phyloP scores from a whole-genome alignment of 2,113 vertebrate species.

The Laticauda laticaudata region DNA sequence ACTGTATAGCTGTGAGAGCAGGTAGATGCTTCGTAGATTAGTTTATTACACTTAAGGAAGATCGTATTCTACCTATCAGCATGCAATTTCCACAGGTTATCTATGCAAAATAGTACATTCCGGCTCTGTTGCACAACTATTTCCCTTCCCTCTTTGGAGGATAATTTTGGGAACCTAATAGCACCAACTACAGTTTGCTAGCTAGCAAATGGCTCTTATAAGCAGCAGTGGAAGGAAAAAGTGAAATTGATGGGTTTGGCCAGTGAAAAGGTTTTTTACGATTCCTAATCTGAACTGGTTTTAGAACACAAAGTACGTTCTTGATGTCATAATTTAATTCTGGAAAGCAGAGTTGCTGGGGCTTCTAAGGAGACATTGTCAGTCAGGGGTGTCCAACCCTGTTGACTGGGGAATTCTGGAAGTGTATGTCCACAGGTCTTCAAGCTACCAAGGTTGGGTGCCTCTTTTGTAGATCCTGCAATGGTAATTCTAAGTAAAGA shows the following conservation, averaged over 20 bases:
- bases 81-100: slow-evolving; percentile 10
- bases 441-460: not conserved
- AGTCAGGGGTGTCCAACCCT: not conserved
- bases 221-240: not conserved
- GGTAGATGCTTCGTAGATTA: not conserved
- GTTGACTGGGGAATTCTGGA: not conserved
- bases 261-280: not conserved
- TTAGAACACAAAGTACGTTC: not conserved
- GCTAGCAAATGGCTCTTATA: not conserved
- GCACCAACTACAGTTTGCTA: not conserved
- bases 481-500: not conserved
- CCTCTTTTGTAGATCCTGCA: not conserved
- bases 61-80: not conserved
- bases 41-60: slow-evolving; percentile 22
- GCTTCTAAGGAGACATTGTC: slow-evolving; percentile 8
- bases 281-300: slow-evolving; percentile 1
- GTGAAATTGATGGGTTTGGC: not conserved
- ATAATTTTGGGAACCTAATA: not conserved
- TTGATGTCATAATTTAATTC: slow-evolving; percentile 19
- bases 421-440: not conserved
- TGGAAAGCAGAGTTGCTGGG: slow-evolving; percentile 34
- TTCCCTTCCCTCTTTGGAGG: not conserved
- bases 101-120: slow-evolving; percentile 44
- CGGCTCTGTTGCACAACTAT: not conserved
- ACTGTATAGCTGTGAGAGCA: not conserved